A percentile compares a stretch with the other conserved stretches of the same genome.
phyloP scores from a whole-genome alignment of 2,888 invertebrate genomes.

The Trichopoda pennipes region DNA sequence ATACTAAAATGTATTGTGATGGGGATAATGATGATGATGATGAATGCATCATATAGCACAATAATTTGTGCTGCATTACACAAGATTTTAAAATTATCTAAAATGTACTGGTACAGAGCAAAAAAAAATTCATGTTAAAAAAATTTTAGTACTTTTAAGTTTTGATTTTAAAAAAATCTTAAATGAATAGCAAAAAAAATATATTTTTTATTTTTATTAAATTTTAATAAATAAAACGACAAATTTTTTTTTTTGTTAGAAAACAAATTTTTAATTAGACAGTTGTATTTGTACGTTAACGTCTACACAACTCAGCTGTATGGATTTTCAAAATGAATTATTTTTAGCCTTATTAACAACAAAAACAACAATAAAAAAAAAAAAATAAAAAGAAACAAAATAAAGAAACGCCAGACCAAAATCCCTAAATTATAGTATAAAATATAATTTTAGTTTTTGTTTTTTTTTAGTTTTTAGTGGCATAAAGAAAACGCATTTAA shows the following conservation, averaged over 20 bases:
- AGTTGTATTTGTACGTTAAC: slow-evolving; percentile 66
- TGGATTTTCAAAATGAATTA: slow-evolving; percentile 51
- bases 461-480: neutral
- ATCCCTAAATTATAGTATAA: slow-evolving; percentile 31
- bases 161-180: slow-evolving; percentile 39
- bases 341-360: slow-evolving; percentile 47
- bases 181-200: slow-evolving; percentile 13
- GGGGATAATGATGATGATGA: neutral
- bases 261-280: slow-evolving; percentile 66
- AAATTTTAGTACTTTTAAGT: slow-evolving; percentile 24
- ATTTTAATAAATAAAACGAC: slow-evolving; percentile 30
- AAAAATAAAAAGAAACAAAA: neutral
- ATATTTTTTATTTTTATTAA: slow-evolving; percentile 12
- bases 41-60: slow-evolving; percentile 36
- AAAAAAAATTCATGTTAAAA: slow-evolving; percentile 8
- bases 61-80: slow-evolving; percentile 42
- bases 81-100: slow-evolving; percentile 39
- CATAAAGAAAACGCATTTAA: neutral
- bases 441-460: neutral
- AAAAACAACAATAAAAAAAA: neutral
- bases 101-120: neutral
- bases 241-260: neutral
- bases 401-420: slow-evolving; percentile 18
- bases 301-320: slow-evolving; percentile 51
- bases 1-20: slow-evolving; percentile 7